Evolutionary conservation across 2,797 vertebrate genomes (phyloP).

Genomic region (Epinephelus malabaricus): DNA sequence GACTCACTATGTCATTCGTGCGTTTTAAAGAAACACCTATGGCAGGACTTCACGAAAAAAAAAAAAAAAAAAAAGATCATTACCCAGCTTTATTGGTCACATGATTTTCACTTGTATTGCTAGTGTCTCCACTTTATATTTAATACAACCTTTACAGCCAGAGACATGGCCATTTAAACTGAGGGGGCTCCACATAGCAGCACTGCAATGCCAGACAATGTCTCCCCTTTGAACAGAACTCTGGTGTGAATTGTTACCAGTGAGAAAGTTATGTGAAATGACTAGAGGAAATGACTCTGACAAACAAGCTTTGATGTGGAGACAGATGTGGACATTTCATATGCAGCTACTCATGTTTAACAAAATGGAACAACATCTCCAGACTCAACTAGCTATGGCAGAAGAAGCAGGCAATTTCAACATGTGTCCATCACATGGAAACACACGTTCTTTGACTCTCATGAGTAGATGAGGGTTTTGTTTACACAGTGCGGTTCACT

Average conservation of each 20-base stretch:
- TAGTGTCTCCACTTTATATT: neutral
- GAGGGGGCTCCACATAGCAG: neutral
- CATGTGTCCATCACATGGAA: slow-evolving; percentile 13
- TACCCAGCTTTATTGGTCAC: too few species aligned
- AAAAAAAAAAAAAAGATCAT: neutral
- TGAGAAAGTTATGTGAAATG: neutral
- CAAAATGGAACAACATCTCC: neutral
- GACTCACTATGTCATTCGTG: too few species aligned
- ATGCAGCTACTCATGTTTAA: neutral
- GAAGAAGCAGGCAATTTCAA: neutral
- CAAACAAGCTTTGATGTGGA: slow-evolving; percentile 14
- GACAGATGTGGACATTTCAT: slow-evolving; percentile 28
- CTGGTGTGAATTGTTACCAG: neutral
- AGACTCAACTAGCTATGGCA: neutral
- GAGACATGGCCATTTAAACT: neutral
- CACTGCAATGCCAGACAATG: neutral
- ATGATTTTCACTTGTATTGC: neutral
- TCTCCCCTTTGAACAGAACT: neutral
- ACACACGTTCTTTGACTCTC: neutral
- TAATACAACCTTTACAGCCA: neutral
- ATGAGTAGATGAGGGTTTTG: neutral
- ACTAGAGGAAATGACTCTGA: neutral
- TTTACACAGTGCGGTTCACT: slow-evolving; percentile 13
- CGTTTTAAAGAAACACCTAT: too few species aligned
- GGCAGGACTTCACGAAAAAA: too few species aligned